Evolutionary conservation across 2,797 vertebrate species (phyloP).

Genomic region (Rachycentron canadum): DNA sequence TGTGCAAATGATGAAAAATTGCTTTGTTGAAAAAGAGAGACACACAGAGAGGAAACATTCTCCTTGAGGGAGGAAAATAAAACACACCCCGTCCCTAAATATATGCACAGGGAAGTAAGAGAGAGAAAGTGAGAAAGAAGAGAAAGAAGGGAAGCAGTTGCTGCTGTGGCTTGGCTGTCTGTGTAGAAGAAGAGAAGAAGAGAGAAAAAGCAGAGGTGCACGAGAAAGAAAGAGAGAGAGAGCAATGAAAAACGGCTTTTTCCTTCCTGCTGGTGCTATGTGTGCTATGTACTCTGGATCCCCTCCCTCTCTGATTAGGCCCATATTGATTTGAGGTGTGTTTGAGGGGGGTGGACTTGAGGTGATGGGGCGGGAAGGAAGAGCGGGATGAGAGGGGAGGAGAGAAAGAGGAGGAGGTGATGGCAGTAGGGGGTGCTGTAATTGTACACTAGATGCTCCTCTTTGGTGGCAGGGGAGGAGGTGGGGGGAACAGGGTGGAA

Average conservation of each 20-base stretch:
- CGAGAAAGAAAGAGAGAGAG: conserved; percentile 56
- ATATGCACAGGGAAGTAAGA: conserved; percentile 63
- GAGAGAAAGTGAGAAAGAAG: conserved; percentile 49
- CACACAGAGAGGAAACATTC: conserved; percentile 43
- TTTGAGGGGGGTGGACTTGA: conserved; percentile 67
- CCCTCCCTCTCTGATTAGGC: conserved; percentile 89
- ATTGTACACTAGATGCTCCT: conserved; percentile 89
- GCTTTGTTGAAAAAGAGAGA: conserved; percentile 62
- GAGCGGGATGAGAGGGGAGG: conserved; percentile 64
- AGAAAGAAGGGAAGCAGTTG: conserved; percentile 59
- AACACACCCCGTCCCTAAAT: conserved; percentile 60
- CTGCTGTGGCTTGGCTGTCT: conserved; percentile 64
- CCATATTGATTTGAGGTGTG: conserved; percentile 94
- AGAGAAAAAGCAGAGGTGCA: conserved; percentile 68
- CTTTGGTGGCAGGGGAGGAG: conserved; percentile 75
- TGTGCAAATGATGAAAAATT: conserved; percentile 73
- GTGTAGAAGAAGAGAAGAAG: conserved; percentile 56
- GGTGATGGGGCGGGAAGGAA: conserved; percentile 55
- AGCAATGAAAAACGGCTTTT: conserved; percentile 90
- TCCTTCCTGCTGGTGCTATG: conserved; percentile 88
- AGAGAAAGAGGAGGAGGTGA: conserved; percentile 37
- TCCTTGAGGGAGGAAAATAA: conserved; percentile 46
- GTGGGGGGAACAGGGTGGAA: conserved; percentile 72
- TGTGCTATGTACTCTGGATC: conserved; percentile 86
- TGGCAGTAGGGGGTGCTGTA: conserved; percentile 80